Conservation (phyloP, 2,797 vertebrate genomes). For the Pseudochromis fuscus region DNA sequence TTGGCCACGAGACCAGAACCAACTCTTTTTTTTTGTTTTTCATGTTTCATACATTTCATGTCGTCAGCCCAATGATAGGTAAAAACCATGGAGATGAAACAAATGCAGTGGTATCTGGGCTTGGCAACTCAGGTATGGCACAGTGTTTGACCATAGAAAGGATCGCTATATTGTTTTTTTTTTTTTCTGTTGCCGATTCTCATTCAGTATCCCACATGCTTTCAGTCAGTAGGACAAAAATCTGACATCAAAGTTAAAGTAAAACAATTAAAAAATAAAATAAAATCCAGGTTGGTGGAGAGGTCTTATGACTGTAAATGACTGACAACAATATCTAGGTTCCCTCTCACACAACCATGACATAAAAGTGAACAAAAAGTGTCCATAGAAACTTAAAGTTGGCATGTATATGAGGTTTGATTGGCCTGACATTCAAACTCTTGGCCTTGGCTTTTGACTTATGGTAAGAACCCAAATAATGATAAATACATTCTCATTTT, state of each 20-base stretch:
- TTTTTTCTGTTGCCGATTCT: conserved; percentile 66
- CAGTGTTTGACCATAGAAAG: conserved; percentile 84
- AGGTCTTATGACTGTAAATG: conserved; percentile 42
- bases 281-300: conserved; percentile 53
- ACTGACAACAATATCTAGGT: conserved; percentile 60
- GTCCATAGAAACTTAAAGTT: conserved; percentile 66
- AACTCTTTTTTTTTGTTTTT: conserved; percentile 58
- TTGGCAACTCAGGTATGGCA: conserved; percentile 85
- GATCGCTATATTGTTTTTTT: too few relatives aligned
- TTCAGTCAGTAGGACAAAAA: conserved; percentile 87
- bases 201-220: conserved; percentile 70
- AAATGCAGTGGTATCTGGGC: conserved; percentile 74
- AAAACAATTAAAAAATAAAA: conserved; percentile 42
- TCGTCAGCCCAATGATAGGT: conserved; percentile 49
- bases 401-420: conserved; percentile 70
- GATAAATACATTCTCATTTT: conserved; percentile 64
- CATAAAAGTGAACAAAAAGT: conserved; percentile 59
- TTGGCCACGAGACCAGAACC: conserved; percentile 66
- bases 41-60: conserved; percentile 62
- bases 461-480: conserved; percentile 57
- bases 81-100: conserved; percentile 65
- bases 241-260: conserved; percentile 71
- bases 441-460: conserved; percentile 67
- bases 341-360: conserved; percentile 50
- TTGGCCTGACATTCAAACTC: conserved; percentile 73